These are phyloP conservation scores for Erebia aethiops DNA, from an alignment of 2,888 invertebrate genomes.

Conservation along the genomic window DNA sequence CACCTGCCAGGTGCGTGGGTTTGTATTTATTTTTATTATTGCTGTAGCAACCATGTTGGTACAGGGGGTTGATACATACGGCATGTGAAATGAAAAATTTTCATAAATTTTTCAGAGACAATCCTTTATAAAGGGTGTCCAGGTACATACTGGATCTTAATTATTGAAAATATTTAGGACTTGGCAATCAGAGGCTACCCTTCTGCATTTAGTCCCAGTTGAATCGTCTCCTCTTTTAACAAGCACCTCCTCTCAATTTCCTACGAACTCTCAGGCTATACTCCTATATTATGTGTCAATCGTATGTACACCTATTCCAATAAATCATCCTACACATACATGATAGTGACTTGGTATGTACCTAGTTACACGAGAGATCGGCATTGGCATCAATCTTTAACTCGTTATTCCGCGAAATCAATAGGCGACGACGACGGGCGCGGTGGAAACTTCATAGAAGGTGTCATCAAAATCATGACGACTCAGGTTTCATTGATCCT, in stretches of 20 bases:
- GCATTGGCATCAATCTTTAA: conserved; percentile 36
- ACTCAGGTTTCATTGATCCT: conserved; percentile 37
- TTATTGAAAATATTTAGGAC: too few species aligned
- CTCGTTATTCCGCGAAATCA: conserved; percentile 39
- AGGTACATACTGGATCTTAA: too few species aligned
- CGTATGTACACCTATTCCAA: conserved; percentile 39
- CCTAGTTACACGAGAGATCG: conserved; percentile 15
- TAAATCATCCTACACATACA: conserved; percentile 41
- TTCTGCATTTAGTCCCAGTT: too few species aligned
- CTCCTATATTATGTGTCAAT: conserved; percentile 23
- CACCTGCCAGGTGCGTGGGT: neutral
- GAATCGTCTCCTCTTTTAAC: neutral
- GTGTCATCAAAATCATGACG: conserved; percentile 29
- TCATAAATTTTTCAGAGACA: too few species aligned
- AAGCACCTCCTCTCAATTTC: neutral
- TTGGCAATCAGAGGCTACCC: too few species aligned
- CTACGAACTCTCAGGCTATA: neutral
- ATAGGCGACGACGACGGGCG: conserved; percentile 23
- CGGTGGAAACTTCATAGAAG: conserved; percentile 27
- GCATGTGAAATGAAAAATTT: too few species aligned
- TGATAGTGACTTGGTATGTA: conserved; percentile 15
- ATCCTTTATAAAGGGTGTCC: too few species aligned
- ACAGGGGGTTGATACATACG: too few species aligned
- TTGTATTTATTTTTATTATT: too few species aligned
- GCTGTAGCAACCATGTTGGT: too few species aligned